Base-by-base conservation (phyloP, 2,113 vertebrate species). In the Nipponia nippon region DNA sequence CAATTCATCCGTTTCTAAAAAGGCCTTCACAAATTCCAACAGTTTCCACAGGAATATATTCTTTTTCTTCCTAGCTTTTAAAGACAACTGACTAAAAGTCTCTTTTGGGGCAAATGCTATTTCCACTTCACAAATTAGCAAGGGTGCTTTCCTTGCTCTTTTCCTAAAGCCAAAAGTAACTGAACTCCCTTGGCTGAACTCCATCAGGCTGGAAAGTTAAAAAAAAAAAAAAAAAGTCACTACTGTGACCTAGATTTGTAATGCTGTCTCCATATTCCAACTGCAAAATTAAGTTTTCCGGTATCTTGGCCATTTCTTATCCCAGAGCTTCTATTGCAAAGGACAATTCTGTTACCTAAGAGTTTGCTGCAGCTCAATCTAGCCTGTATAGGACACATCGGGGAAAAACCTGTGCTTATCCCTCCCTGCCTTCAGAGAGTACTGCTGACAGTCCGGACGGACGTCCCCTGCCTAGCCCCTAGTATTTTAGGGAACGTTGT, bases 151-250 rank as follows among this genome's bases (percentile, higher is more conserved):
- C 83, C 96, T 81, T 93, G 89, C 94, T 91, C 96, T 97, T 96
- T 96, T 97, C 96, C 93, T 76, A 78, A 85, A 95, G 93, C 91
- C 96, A 89, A 83, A 97, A 95, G 91, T 95, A 96, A 97, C 94
- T 95, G 69, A 97, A 97, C 90, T 97, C 94, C 89, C 50, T 95
- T 96, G 95, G 97, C 96, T 87, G 84, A 93, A 85, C 53, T 91
- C 94, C 91, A 89, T 11, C 59, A 80, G 77, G 79, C 95, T 86
- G 83, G 92, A 95, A 97, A 96, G 95, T 76, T 94, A 95, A 50
- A 50, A 58, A 73, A 77, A 95, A 40, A 13, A 86, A 13, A 86
- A 97, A 87, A 87, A 95, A 89, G 77, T 75, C 88, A 87, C 84
- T 83, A 56, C 69, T 4, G 78, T 81, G 97, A 97, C 96, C 80